Conservation (phyloP, 2,113 vertebrate genomes). For the Protomyctophum bolini region DNA sequence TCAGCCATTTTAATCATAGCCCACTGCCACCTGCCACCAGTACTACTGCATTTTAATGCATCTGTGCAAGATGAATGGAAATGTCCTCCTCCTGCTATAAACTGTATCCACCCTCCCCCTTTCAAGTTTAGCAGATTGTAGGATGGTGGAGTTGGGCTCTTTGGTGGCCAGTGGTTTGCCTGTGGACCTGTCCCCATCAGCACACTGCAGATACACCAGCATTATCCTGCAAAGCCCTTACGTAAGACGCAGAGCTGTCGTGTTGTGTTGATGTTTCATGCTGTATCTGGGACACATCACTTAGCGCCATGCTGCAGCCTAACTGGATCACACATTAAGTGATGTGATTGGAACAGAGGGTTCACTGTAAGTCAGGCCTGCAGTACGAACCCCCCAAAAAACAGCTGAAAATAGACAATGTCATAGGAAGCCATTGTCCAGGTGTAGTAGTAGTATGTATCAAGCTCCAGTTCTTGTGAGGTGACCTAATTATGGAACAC, state of each 20-base stretch:
- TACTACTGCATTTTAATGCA: conserved; percentile 2
- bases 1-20: conserved; percentile 55
- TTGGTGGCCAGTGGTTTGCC: too few species aligned
- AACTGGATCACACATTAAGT: conserved; percentile 62
- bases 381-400: neutral
- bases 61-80: conserved; percentile 52
- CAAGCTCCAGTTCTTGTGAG: too few species aligned
- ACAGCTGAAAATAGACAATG: conserved; percentile 32
- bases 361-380: conserved; percentile 40
- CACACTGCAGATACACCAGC: too few species aligned
- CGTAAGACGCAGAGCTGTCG: conserved; percentile 42
- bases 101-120: neutral
- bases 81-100: conserved; percentile 1
- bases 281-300: conserved; percentile 67
- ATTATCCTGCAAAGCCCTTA: too few species aligned
- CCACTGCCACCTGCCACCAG: conserved; percentile 45
- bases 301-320: conserved; percentile 54
- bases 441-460: conserved; percentile 7
- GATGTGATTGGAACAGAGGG: conserved; percentile 65
- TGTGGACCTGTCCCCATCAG: too few species aligned
- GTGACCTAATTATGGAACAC: too few species aligned
- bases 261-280: conserved; percentile 46
- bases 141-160: too few species aligned
- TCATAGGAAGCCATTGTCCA: conserved; percentile 22
- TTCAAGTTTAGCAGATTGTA: neutral